phyloP scores from a whole-genome alignment of 2,888 invertebrate species.

The Agelastica alni region DNA sequence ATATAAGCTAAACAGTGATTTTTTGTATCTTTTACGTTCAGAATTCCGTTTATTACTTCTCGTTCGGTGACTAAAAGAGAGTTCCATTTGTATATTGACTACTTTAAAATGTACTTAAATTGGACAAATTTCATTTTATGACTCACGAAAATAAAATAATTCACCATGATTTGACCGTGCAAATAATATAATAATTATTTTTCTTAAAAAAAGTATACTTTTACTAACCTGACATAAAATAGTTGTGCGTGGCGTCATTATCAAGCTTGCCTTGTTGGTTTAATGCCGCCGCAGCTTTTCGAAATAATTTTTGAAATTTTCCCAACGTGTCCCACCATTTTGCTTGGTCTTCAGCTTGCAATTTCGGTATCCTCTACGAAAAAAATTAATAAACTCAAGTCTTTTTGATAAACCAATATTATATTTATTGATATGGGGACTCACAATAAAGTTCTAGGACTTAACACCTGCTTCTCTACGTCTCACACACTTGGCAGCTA shows the following conservation, averaged over 20 bases:
- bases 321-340: slow-evolving; percentile 97
- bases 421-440: too few relatives aligned
- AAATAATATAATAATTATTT: too few relatives aligned
- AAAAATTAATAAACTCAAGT: slow-evolving; percentile 19
- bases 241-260: slow-evolving; percentile 94
- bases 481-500: too few relatives aligned
- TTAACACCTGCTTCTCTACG: too few relatives aligned
- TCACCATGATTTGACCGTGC: neutral
- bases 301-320: slow-evolving; percentile 92
- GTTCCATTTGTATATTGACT: neutral
- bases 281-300: slow-evolving; percentile 89
- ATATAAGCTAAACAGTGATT: slow-evolving; percentile 95
- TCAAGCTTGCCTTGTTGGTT: slow-evolving; percentile 83
- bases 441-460: too few relatives aligned
- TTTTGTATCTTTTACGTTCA: slow-evolving; percentile 91
- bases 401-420: too few relatives aligned
- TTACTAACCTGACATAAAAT: slow-evolving; percentile 95
- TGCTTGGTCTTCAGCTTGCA: slow-evolving; percentile 95
- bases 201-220: too few relatives aligned
- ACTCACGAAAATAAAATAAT: too few relatives aligned
- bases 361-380: slow-evolving; percentile 82
- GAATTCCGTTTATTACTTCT: slow-evolving; percentile 94
- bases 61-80: slow-evolving; percentile 85
- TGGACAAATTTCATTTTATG: too few relatives aligned
- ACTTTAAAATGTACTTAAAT: too few relatives aligned